Conservation (phyloP, 2,113 vertebrate genomes). For the Stercorarius parasiticus region DNA sequence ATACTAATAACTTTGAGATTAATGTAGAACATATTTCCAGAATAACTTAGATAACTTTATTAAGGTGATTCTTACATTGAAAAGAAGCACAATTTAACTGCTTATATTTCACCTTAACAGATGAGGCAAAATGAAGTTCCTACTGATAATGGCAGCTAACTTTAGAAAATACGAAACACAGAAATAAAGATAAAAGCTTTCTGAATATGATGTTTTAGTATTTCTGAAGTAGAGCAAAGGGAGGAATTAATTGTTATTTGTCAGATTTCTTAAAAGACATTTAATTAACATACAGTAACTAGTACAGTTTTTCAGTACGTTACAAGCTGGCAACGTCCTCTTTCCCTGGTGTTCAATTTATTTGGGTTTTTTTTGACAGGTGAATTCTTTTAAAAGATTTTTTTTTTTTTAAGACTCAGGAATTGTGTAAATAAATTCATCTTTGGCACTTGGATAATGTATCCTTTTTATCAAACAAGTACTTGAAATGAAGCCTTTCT, state of each 20-base stretch:
- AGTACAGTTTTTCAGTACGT: background rate
- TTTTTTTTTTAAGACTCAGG: background rate
- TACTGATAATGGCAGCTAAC: background rate
- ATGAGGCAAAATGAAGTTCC: background rate
- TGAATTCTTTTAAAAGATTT: background rate
- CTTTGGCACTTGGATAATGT: background rate
- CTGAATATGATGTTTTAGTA: background rate
- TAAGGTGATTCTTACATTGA: background rate
- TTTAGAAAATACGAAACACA: background rate
- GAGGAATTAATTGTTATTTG: background rate
- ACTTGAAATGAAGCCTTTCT: background rate
- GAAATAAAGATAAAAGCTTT: background rate
- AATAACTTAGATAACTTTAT: background rate
- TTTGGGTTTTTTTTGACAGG: background rate
- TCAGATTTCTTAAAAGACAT: background rate
- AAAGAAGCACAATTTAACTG: background rate
- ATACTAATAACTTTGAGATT: background rate
- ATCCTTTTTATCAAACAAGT: background rate
- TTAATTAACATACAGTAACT: background rate
- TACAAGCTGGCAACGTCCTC: background rate
- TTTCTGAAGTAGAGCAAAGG: background rate
- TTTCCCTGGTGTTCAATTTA: background rate
- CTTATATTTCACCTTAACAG: background rate
- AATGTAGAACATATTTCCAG: background rate
- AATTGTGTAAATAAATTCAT: background rate